Evolutionary conservation across 2,888 invertebrate genomes (phyloP), one percentile per base, ranked within the genome.

Genomic region (Nymphalis c-album): DNA sequence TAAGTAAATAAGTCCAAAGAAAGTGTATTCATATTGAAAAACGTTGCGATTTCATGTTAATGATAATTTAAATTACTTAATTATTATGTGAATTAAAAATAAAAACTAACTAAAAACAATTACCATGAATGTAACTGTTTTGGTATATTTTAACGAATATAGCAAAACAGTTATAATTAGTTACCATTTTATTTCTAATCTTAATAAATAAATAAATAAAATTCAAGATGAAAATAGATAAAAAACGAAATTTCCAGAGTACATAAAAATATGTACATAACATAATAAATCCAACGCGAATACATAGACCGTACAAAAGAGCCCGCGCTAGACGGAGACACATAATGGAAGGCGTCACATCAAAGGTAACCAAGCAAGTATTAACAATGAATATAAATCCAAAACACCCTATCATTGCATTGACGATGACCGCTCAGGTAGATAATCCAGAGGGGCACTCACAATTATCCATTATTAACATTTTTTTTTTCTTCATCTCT

Each of bases 361-460:
- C 85, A 86, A 83, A 91, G 85, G 88, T 86, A 89, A 77, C 85
- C 88, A 86, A 77, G 79, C 83, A 88, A 85, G 86, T 88, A 85
- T 77, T 60, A 51, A 65, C 65, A 65, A 64, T 78, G 76, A 72
- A 18, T 75, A 67, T 75, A 51, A 51, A 51, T 51, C 51, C 51
- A 71, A 71, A 81, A 76, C 75, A 76, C 81, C 78, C 80, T 60
- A 47, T 47, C 74, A 71, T 71, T 78, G 76, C 80, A 86, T 84
- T 86, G 78, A 83, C 76, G 75, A 73, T 71, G 77, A 80, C 77
- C 88, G 75, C 76, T 87, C 91, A 91, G 90, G 90, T 91, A 85
- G 84, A 87, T 90, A 88, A 92, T 90, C 88, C 84, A 75, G 74
- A 75, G 83, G 87, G 88, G 87, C 82, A 75, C 26, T 17, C 72